Evolutionary conservation across 2,113 vertebrate genomes (phyloP), one percentile per base, ranked within the genome.

Genomic region (Prochilodus magdalenae): DNA sequence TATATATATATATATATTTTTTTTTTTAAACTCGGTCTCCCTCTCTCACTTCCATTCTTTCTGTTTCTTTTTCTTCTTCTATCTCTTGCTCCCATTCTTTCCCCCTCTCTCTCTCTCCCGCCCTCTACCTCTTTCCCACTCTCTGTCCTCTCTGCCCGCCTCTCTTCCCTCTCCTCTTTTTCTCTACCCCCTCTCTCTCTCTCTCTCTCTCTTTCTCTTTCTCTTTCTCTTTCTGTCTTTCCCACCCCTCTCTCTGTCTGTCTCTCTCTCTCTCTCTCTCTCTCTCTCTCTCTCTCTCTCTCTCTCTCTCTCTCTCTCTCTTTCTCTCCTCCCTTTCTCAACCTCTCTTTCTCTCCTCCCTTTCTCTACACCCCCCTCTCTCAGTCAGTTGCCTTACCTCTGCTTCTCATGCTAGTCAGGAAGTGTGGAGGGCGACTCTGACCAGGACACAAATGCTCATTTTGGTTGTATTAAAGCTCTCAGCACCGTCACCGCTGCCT

Each of bases 341-440:
- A 20, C n/a, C 53, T 22, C 51, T 44, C 36, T 36, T 7, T 16
- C 49, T 51, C 10, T 51, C 49, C 49, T 51, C 10, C 16, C 10
- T 51, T 15, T 51, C 49, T 44, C 57, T 33, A 63, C 74, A 49
- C 74, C n/a, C 13, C 27, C 67, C 51, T 69, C 26, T 22, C 20
- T 27, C 59, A 36, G 5, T 30, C 5, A 44, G 18, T 15, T 18
- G 26, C 20, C 55, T 44, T 51, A 40, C 26, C 33, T 24, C 51
- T 49, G 22, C 22, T 14, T 59, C 51, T 14, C 29, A 30, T 33
- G 30, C 65, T 40, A 14, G 30, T 55, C 49, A 67, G 70, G 60
- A 79, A 75, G 33, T 69, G n/a, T 30, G 55, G 70, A 73, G 70
- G 71, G 57, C 10, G 27, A 55, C 40, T 63, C 74, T 66, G 22